These are phyloP conservation scores for Chaetodon trifasciatus DNA, from an alignment of 2,797 vertebrate genomes.

Conservation along the genomic window DNA sequence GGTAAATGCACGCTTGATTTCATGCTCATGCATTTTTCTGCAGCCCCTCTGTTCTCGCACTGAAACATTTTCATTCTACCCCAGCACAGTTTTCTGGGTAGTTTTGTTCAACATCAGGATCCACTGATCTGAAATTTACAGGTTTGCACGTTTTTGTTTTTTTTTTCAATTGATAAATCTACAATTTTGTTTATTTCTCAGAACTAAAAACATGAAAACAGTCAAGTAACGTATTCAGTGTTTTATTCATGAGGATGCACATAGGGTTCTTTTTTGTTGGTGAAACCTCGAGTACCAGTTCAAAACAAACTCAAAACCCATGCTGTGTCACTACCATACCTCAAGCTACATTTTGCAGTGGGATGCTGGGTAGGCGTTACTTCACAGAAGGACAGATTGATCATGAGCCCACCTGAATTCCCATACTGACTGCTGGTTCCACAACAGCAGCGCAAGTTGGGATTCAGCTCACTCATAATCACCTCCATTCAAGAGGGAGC, in stretches of 20 bases:
- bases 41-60: background rate
- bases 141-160: background rate
- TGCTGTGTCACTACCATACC: background rate
- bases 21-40: slow-evolving; percentile 27
- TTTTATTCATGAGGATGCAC: background rate
- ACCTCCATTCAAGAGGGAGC: background rate
- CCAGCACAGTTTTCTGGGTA: background rate
- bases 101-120: background rate
- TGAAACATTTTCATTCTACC: slow-evolving; percentile 11
- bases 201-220: background rate
- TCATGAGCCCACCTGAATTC: background rate
- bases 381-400: background rate
- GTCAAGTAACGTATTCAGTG: background rate
- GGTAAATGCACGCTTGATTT: slow-evolving; percentile 46
- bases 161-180: background rate
- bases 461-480: background rate
- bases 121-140: slow-evolving; percentile 4
- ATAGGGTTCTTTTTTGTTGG: background rate
- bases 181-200: background rate
- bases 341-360: background rate
- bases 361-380: background rate
- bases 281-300: background rate
- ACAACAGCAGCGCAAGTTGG: background rate
- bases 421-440: background rate
- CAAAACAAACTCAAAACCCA: background rate